These are phyloP conservation scores for Aldabrachelys gigantea DNA, from an alignment of 2,113 vertebrate genomes.

Conservation along the genomic window DNA sequence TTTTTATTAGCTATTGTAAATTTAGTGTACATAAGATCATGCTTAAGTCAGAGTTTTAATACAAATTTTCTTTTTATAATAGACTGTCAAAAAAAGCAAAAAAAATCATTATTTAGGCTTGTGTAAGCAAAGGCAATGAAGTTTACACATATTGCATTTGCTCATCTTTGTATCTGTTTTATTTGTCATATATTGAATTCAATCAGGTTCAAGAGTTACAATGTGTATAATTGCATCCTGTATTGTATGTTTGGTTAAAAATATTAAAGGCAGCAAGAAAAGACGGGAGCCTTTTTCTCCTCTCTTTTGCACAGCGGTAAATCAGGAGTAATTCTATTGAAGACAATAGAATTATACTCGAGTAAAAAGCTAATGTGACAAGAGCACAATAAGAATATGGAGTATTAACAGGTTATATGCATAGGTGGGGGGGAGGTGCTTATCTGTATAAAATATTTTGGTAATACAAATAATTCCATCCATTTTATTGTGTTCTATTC, in stretches of 20 bases:
- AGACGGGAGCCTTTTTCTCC: neutral
- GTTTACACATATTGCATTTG: neutral
- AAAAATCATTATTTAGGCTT: neutral
- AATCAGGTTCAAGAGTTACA: neutral
- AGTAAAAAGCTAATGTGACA: fast-evolving
- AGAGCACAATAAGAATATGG: neutral
- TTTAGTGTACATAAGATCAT: neutral
- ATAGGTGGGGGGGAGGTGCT: neutral
- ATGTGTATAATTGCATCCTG: neutral
- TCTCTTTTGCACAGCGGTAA: neutral
- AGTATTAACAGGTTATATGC: neutral
- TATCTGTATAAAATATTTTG: neutral
- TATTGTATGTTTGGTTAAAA: neutral
- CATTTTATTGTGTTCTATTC: neutral
- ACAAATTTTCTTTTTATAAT: neutral
- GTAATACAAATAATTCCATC: neutral
- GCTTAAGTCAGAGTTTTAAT: neutral
- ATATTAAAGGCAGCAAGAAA: neutral
- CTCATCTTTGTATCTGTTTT: neutral
- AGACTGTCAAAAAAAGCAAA: neutral
- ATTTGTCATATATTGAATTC: neutral
- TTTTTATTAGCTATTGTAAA: neutral
- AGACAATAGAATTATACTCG: neutral
- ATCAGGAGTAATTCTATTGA: neutral
- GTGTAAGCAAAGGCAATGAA: neutral